phyloP scores from a whole-genome alignment of 2,888 invertebrate genomes.

The Philopedon plagiatum region DNA sequence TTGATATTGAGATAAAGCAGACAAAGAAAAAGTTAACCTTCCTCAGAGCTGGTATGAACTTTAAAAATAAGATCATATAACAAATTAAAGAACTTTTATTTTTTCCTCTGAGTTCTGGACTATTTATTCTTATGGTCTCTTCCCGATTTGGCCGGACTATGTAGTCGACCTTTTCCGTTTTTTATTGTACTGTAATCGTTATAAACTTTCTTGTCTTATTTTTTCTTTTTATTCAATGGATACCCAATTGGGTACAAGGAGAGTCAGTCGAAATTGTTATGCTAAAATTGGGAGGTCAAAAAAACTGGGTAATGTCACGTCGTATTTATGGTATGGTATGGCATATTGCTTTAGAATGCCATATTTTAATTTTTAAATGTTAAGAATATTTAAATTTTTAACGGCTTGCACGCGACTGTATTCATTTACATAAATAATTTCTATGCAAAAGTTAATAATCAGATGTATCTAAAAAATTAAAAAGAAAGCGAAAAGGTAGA shows the following conservation, averaged over 20 bases:
- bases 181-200: conserved; percentile 2
- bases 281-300: conserved; percentile 39
- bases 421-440: background rate
- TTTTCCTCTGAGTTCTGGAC: background rate
- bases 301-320: conserved; percentile 26
- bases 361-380: background rate
- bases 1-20: too few relatives aligned
- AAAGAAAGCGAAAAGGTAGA: too few relatives aligned
- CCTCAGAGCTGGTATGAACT: too few relatives aligned
- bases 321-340: background rate
- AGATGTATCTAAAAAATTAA: too few relatives aligned
- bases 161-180: conserved; percentile 12
- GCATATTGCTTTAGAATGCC: background rate
- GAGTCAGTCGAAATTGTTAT: conserved; percentile 41
- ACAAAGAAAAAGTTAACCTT: too few relatives aligned
- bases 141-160: conserved; percentile 6
- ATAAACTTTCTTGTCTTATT: conserved; percentile 19
- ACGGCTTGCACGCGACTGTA: background rate
- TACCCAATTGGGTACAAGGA: conserved; percentile 44
- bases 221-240: conserved; percentile 29
- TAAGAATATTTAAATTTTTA: background rate
- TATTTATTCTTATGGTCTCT: background rate
- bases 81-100: too few relatives aligned
- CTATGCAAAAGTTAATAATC: too few relatives aligned
- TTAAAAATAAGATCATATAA: too few relatives aligned